Evolutionary conservation across 2,797 vertebrate genomes (phyloP).

Genomic region (Microctenopoma steveboyesi): DNA sequence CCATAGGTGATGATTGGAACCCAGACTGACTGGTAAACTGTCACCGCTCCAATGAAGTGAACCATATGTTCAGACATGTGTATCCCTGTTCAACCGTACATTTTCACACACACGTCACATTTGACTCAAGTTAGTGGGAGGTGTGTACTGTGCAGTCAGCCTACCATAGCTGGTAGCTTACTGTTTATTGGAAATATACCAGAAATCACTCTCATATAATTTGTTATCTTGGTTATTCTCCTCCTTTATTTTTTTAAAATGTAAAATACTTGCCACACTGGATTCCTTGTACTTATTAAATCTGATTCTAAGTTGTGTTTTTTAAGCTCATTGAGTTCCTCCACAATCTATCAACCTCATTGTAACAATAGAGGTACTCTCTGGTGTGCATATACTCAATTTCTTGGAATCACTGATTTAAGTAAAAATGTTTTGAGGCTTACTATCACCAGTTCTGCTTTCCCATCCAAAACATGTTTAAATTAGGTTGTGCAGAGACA

Average conservation of each 20-base stretch:
- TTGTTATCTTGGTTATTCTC: not conserved
- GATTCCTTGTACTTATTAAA: too few relatives aligned
- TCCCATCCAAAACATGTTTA: conserved; percentile 44
- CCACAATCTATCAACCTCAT: not conserved
- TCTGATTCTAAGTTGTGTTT: not conserved
- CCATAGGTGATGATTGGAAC: too few relatives aligned
- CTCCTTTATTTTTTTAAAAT: not conserved
- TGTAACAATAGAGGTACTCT: not conserved
- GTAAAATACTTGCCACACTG: too few relatives aligned
- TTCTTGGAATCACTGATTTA: conserved; percentile 22
- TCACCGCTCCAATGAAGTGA: too few relatives aligned
- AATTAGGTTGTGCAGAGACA: conserved; percentile 57
- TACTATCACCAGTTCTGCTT: conserved; percentile 19
- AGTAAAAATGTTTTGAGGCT: conserved; percentile 23
- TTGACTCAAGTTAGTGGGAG: not conserved
- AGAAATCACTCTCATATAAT: not conserved
- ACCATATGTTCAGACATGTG: too few relatives aligned
- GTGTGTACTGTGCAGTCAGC: not conserved
- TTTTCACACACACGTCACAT: too few relatives aligned
- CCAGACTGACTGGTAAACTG: too few relatives aligned
- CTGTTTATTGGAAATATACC: not conserved
- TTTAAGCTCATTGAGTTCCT: not conserved
- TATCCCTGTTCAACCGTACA: too few relatives aligned
- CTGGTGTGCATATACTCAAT: not conserved
- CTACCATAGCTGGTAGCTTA: not conserved